Evolutionary conservation across 2,888 invertebrate genomes (phyloP).

Genomic region (Idaea aversata): DNA sequence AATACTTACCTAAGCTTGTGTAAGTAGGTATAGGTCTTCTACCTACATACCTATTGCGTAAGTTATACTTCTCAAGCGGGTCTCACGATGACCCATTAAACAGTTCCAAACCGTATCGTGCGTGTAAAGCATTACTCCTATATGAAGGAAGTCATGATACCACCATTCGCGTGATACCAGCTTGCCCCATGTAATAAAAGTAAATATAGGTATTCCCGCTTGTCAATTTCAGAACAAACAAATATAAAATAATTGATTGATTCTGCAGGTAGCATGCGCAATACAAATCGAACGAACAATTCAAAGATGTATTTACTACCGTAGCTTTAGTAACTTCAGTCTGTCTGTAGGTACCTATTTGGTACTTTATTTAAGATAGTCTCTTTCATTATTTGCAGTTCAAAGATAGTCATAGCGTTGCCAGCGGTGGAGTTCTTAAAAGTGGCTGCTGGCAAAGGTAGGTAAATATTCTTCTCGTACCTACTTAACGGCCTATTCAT

Average conservation of each 20-base stretch:
- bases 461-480: conserved; percentile 5
- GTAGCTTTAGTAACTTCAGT: not conserved
- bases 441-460: conserved; percentile 44
- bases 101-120: not conserved
- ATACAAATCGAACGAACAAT: not conserved
- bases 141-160: not conserved
- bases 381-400: conserved; percentile 38
- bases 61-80: not conserved
- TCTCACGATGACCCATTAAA: not conserved
- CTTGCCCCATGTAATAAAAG: not conserved
- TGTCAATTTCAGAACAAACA: not conserved
- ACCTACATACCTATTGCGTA: conserved; percentile 3
- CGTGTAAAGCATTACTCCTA: not conserved
- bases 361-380: conserved; percentile 8
- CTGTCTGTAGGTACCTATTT: not conserved
- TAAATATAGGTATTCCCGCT: conserved; percentile 1
- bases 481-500: not conserved
- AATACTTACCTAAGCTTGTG: too few species aligned
- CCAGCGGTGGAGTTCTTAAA: conserved; percentile 32
- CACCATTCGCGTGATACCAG: not conserved
- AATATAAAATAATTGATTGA: not conserved
- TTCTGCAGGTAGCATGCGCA: not conserved
- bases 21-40: too few species aligned
- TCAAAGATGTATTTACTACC: not conserved
- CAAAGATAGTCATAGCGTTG: conserved; percentile 46